Base-by-base conservation (phyloP, 2,113 vertebrate genomes). In the Dasypus novemcinctus region DNA sequence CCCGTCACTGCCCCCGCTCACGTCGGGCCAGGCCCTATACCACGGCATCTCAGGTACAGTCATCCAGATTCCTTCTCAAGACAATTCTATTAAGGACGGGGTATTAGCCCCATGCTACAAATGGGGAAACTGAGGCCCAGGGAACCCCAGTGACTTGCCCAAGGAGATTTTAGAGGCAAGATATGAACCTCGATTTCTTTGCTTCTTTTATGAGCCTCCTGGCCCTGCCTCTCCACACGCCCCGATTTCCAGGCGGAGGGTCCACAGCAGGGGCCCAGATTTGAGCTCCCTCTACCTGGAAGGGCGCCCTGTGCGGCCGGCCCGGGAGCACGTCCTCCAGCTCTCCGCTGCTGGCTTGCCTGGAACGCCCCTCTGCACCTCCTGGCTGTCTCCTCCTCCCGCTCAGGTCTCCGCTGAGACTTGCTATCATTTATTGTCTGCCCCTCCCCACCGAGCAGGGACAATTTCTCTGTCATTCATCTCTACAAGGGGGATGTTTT, bases 401-500 rank as follows among this genome's bases (percentile, higher is more conserved):
- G 9, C 1, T 23, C 27, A 25, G 20, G 10, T 17, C 66, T 20
- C 71, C 1, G 6, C 41, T 1, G 43, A 31, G n/a, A 10, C 46
- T 3, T 2, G 57, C 57, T 49, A 9, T 4, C 0, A 38, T 0
- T 4, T 15, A 1, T 4, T 0, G 38, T 20, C 81, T 17, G 36
- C 21, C 20, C 7, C 57, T 59, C 57, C 21, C 57, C 57, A 59
- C 57, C 21, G 57, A 1, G 94, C 63, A 13, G 83, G 64, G 71
- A 13, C 20, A 0, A 25, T n/a, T 10, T 3, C 57, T 59, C 57
- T 59, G 57, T 59, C 57, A 59, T 59, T 59, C 57, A 3, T 64
- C n/a, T 21, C 54, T 31, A 36, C 61, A 3, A 2, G 0, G 36
- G 59, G n/a, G 64, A 5, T 4, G 1, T 2, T 10, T 38, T 49